phyloP scores from a whole-genome alignment of 1,140 invertebrate species.

The Papilio polytes region DNA sequence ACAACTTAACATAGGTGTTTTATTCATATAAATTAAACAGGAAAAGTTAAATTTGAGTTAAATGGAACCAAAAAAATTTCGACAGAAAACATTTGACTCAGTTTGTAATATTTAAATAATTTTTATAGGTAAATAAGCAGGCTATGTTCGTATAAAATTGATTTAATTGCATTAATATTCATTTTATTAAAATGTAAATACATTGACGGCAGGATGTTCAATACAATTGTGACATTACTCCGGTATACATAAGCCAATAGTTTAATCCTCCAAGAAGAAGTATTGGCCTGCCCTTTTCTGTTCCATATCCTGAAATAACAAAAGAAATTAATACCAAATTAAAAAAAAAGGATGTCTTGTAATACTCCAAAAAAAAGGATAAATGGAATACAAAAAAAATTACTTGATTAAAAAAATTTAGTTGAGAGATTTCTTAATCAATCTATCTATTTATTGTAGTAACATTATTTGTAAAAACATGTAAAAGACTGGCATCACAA shows the following conservation, averaged over 20 bases:
- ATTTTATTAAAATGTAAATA: constrained; percentile 71
- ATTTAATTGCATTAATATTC: constrained; percentile 78
- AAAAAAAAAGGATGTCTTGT: not conserved
- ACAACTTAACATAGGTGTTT: constrained; percentile 11
- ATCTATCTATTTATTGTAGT: too few relatives aligned
- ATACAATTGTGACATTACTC: constrained; percentile 67
- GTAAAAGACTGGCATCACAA: too few relatives aligned
- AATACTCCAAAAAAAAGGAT: too few relatives aligned
- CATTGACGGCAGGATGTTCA: constrained; percentile 58
- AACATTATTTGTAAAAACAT: too few relatives aligned
- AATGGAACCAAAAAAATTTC: not conserved
- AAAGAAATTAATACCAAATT: constrained; percentile 52
- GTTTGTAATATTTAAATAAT: not conserved
- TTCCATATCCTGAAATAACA: constrained; percentile 92
- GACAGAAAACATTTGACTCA: not conserved
- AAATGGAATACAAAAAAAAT: too few relatives aligned
- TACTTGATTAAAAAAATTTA: too few relatives aligned
- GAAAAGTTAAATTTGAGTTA: not conserved
- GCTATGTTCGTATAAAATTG: constrained; percentile 72
- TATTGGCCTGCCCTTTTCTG: constrained; percentile 99
- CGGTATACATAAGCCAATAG: constrained; percentile 61
- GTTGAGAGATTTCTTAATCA: too few relatives aligned
- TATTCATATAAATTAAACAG: constrained; percentile 11
- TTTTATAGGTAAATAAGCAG: constrained; percentile 36
- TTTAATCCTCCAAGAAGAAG: constrained; percentile 98